Evolutionary conservation across 2,113 vertebrate species (phyloP).

Genomic region (Nipponia nippon): DNA sequence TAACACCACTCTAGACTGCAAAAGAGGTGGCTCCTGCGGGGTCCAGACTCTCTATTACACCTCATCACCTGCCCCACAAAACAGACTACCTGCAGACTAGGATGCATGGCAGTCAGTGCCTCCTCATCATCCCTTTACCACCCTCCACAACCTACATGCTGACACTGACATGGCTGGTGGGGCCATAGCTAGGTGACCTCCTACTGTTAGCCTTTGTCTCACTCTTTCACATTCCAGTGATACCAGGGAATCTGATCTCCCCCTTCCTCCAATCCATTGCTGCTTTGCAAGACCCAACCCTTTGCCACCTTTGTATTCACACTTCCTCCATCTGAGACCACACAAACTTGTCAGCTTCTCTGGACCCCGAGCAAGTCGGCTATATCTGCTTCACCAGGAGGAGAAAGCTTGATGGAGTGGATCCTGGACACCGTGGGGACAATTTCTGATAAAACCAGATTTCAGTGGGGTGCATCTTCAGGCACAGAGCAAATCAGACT

Average conservation of each 20-base stretch:
- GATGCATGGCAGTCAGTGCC: not conserved
- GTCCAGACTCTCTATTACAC: not conserved
- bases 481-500: not conserved
- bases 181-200: not conserved
- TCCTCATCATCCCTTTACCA: not conserved
- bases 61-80: not conserved
- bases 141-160: not conserved
- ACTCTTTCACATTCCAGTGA: not conserved
- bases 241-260: not conserved
- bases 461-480: not conserved
- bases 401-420: not conserved
- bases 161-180: not conserved
- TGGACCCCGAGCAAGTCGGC: not conserved
- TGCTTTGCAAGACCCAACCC: not conserved
- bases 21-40: not conserved
- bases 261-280: not conserved
- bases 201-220: not conserved
- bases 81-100: not conserved
- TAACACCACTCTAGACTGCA: rapidly evolving
- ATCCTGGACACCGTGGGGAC: not conserved
- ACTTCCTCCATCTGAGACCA: not conserved
- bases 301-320: not conserved
- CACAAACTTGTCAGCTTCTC: not conserved
- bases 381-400: not conserved
- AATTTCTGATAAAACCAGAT: not conserved